Base-by-base conservation (phyloP, 2,113 vertebrate genomes). In the Coptodon bakossiorum region DNA sequence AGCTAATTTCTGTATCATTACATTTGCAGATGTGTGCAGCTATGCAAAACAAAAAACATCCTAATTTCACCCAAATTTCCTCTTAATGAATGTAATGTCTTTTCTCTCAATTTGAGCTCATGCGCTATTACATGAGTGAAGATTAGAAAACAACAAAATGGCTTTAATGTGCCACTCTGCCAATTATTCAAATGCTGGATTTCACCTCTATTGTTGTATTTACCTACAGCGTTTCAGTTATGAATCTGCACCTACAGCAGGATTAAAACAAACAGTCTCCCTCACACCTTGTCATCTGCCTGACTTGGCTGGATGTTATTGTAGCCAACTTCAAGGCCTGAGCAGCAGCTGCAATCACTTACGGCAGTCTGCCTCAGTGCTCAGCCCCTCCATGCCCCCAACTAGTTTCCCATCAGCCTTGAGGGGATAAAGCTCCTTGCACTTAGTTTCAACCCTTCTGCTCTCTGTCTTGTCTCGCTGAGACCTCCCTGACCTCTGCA, bases 301-400 rank as follows among this genome's bases (percentile, higher is more conserved):
- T 93, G 91, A 92, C 92, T 94, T 93, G 90, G 87, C 88, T 96
- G 95, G 96, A 96, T 96, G 96, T 96, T 95, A 94, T 96, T 96
- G 94, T 94, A 96, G 94, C 90, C 96, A 95, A 95, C 95, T 96
- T 95, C 95, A 96, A 96, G 95, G 95, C 96, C 93, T 95, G 81
- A 9, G 89, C 90, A 93, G 94, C 96, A 96, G 96, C 96, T 96
- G 96, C 94, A 94, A 96, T 96, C 95, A 94, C 95, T 96, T 96
- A 96, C 79, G 57, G 93, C 90, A 92, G 93, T 94, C 95, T 94
- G 89, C 92, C 91, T 90, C 92, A 81, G 88, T 66, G 87, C 90
- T 91, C 92, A 93, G 90, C 93, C 95, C 88, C 91, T 94, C 86
- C 14, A 38, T 93, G 89, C 93, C 95, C 95, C 89, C 91, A 90